phyloP scores from a whole-genome alignment of 2,888 invertebrate species.

The Stenchaetothrips biformis region DNA sequence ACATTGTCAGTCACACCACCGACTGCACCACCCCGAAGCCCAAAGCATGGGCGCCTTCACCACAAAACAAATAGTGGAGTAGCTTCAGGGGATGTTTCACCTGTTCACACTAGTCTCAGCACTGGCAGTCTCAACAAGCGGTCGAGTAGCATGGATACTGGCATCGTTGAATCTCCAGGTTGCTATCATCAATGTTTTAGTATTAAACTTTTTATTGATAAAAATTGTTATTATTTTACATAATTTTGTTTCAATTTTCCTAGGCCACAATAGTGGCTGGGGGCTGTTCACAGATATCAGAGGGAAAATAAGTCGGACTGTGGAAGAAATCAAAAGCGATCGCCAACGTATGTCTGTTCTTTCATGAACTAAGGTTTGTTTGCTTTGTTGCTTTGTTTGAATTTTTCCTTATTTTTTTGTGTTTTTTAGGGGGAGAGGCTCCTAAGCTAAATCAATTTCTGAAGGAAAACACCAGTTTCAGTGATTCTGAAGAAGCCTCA shows the following conservation, averaged over 20 bases:
- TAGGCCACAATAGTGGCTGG: conserved; percentile 47
- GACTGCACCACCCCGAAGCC: not conserved
- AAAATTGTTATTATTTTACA: not conserved
- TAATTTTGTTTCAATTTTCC: not conserved
- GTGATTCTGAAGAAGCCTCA: conserved; percentile 58
- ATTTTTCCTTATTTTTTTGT: too few species aligned
- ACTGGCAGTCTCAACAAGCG: conserved; percentile 1
- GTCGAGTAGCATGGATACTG: conserved; percentile 41
- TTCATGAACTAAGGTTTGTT: not conserved
- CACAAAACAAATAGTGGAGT: conserved; percentile 39
- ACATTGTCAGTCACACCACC: not conserved
- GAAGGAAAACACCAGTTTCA: conserved; percentile 57
- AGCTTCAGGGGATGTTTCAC: conserved; percentile 46
- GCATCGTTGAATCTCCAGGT: conserved; percentile 34
- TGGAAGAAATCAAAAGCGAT: conserved; percentile 64
- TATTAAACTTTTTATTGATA: not conserved
- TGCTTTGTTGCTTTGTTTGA: not conserved
- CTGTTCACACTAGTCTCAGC: not conserved
- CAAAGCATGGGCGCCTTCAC: not conserved
- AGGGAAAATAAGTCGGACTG: conserved; percentile 70
- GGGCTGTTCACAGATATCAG: conserved; percentile 66
- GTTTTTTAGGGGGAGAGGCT: conserved; percentile 31
- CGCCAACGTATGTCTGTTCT: conserved; percentile 40
- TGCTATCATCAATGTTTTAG: not conserved
- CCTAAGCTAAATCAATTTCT: conserved; percentile 31